Conservation (phyloP, 2,113 vertebrate genomes). For the Callipepla squamata region DNA sequence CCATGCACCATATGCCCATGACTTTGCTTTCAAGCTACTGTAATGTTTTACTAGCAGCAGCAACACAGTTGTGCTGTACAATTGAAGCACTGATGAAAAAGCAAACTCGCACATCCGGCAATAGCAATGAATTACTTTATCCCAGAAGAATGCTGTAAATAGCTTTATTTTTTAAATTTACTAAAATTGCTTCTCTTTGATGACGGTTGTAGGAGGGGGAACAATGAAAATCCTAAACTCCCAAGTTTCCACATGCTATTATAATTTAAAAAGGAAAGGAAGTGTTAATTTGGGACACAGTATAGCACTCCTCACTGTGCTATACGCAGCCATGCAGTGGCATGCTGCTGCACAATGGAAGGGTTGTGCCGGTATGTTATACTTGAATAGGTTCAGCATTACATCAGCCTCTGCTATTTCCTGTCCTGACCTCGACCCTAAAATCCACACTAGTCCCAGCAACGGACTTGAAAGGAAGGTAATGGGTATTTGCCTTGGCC, state of each 20-base stretch:
- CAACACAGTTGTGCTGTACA: neutral
- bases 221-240: neutral
- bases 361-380: neutral
- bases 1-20: neutral
- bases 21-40: neutral
- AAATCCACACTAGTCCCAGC: neutral
- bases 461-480: neutral
- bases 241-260: neutral
- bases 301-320: neutral
- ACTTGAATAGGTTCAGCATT: slow-evolving; percentile 46
- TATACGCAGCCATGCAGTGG: neutral
- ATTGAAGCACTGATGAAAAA: neutral
- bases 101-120: neutral
- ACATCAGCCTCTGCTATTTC: slow-evolving; percentile 72
- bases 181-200: neutral
- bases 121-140: neutral
- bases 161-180: neutral
- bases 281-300: neutral
- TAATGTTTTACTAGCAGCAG: neutral
- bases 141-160: neutral
- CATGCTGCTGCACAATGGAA: neutral
- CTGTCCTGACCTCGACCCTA: slow-evolving; percentile 61
- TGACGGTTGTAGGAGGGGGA: neutral
- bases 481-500: slow-evolving; percentile 9
- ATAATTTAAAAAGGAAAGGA: neutral